These are phyloP conservation scores for Aricia artaxerxes DNA, from an alignment of 2,888 invertebrate species.

Conservation along the genomic window DNA sequence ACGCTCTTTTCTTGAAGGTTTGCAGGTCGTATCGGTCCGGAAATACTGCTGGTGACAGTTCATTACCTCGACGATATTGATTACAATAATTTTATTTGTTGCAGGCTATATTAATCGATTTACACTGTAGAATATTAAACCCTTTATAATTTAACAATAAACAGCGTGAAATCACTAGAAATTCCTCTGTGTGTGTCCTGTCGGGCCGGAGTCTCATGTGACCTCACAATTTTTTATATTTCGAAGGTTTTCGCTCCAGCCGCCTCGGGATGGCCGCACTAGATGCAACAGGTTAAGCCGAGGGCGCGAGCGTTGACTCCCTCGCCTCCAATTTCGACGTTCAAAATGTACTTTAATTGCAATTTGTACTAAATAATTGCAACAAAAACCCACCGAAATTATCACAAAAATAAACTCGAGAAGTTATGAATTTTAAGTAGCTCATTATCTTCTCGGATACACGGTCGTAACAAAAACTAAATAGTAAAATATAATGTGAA, in stretches of 20 bases:
- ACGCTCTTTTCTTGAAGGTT: too few species aligned
- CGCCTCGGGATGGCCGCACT: conserved; percentile 20
- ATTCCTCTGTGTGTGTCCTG: not conserved
- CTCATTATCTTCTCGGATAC: conserved; percentile 25
- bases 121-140: not conserved
- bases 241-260: conserved; percentile 22
- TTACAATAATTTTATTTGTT: not conserved
- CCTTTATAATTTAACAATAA: not conserved
- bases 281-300: conserved; percentile 27
- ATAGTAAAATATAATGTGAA: conserved; percentile 28
- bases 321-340: conserved; percentile 9
- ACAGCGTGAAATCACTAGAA: not conserved
- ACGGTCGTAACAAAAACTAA: not conserved
- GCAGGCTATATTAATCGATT: not conserved
- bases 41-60: too few species aligned
- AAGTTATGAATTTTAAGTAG: conserved; percentile 26
- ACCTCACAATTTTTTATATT: conserved; percentile 6
- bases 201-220: not conserved
- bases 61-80: not conserved
- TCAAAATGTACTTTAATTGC: conserved; percentile 19
- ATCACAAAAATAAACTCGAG: conserved; percentile 6
- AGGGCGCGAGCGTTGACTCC: conserved; percentile 24
- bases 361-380: conserved; percentile 16
- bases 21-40: too few species aligned
- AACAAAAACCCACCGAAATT: conserved; percentile 16